Evolutionary conservation across 1,140 invertebrate species (phyloP).

Genomic region (Manduca sexta): DNA sequence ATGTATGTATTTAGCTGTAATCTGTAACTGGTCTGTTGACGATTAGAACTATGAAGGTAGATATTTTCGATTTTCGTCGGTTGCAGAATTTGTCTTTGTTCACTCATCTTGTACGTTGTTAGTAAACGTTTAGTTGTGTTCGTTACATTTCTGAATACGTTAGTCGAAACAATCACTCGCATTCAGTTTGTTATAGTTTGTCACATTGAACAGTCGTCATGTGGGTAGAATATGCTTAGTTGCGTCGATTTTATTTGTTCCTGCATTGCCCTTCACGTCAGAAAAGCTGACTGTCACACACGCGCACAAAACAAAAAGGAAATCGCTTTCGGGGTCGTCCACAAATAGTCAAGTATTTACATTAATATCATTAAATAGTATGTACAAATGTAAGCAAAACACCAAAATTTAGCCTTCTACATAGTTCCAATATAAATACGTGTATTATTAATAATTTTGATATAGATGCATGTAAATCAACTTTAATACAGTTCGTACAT

Average conservation of each 20-base stretch:
- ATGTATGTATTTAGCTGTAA: constrained; percentile 64
- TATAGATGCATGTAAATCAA: constrained; percentile 10
- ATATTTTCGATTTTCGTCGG: constrained; percentile 35
- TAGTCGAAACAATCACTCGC: not conserved
- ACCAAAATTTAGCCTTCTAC: constrained; percentile 60
- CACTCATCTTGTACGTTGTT: constrained; percentile 1
- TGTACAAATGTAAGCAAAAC: constrained; percentile 49
- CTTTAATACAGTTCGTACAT: constrained; percentile 1
- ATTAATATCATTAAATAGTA: constrained; percentile 33
- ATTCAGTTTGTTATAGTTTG: constrained; percentile 1
- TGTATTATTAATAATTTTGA: constrained; percentile 10
- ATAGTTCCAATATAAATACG: constrained; percentile 3
- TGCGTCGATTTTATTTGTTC: too few species aligned
- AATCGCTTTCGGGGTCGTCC: constrained; percentile 46
- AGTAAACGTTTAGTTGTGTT: not conserved
- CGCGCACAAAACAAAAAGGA: constrained; percentile 47
- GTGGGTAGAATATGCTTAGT: too few species aligned
- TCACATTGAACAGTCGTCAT: not conserved
- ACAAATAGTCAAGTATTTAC: constrained; percentile 23
- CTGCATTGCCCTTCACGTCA: not conserved
- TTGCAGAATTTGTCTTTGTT: constrained; percentile 14
- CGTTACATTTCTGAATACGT: not conserved
- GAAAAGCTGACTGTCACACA: constrained; percentile 39
- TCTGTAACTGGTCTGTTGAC: constrained; percentile 47
- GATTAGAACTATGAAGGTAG: constrained; percentile 53